Percentiles rank a stretch among this genome's conserved stretches.
phyloP scores from a whole-genome alignment of 2,797 vertebrate species.

The Anguilla anguilla region DNA sequence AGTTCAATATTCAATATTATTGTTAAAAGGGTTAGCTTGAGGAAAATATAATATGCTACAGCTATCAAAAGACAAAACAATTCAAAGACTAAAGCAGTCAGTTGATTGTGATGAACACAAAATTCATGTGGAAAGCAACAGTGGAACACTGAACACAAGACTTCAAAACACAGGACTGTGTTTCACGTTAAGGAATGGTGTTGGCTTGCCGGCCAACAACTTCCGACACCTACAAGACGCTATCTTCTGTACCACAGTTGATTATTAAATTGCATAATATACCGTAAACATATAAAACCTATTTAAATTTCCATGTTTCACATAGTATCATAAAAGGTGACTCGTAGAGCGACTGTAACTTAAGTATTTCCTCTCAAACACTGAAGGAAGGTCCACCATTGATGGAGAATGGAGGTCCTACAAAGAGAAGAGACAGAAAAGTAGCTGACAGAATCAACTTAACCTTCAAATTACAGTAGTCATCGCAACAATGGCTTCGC shows the following conservation, averaged over 20 bases:
- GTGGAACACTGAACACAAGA: conserved; percentile 3
- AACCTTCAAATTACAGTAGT: neutral
- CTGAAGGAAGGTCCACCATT: conserved; percentile 83
- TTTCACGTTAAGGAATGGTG: neutral
- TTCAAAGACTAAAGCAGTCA: conserved; percentile 8
- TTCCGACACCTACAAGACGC: neutral
- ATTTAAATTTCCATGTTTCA: neutral
- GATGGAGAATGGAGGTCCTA: conserved; percentile 88
- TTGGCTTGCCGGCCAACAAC: neutral
- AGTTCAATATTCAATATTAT: conserved; percentile 41
- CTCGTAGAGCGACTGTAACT: conserved; percentile 92
- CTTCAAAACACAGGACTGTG: neutral
- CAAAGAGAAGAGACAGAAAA: conserved; percentile 32
- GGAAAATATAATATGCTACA: conserved; percentile 35
- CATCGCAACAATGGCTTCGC: neutral
- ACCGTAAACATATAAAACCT: neutral
- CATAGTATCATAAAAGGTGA: conserved; percentile 84
- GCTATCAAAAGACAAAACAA: conserved; percentile 44
- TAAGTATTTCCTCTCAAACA: conserved; percentile 92
- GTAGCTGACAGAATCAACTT: neutral
- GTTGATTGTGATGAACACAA: conserved; percentile 33
- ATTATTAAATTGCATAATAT: neutral
- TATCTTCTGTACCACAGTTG: conserved; percentile 44
- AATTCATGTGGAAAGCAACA: conserved; percentile 31
- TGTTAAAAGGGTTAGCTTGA: conserved; percentile 48